Base-by-base conservation (phyloP, 2,888 invertebrate genomes). In the Endotricha flammealis region DNA sequence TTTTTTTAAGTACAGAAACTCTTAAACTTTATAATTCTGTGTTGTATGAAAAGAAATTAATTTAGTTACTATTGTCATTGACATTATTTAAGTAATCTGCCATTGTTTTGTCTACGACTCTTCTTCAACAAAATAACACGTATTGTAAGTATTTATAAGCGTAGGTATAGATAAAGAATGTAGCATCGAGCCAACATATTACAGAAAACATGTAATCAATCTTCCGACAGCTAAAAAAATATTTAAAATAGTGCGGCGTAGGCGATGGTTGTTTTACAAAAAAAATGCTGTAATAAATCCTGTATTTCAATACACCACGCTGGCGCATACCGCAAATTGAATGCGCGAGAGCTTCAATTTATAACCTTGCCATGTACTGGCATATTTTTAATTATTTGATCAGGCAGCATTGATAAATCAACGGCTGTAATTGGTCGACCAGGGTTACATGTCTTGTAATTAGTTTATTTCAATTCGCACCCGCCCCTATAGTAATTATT, bases 331-430 rank as follows among this genome's bases (percentile, higher is more conserved):
- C 50, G 68, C 64, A 80, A 79, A 81, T 79, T 77, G 76, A 78
- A 79, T 66, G 60, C 69, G 65, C 57, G 63, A 62, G 64, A 64
- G 52, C 46, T 44, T 40, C 51, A 55, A 79, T 80, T 79, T 76
- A 76, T 63, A 55, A 58, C 47, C 50, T 49, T 57, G 57, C 63
- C 64, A 71, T 71, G 64, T 70, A 70, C 65, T 61, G 62, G 50
- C 53, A 42, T 64, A 71, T 79, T 79, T 83, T 86, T 79, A 82
- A 82, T 85, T 83, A 82, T 82, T 85, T 85, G 81, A 83, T 83
- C 81, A 72, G 69, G 59, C 64, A 63, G 51, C 63, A 62, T 73
- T 73, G 85, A 85, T 86, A 83, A 79, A 81, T 82, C 72, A 70
- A 57, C 58, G 41, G 48, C 46, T 49, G 64, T 74, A 79, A 80